Conservation (phyloP, 2,888 invertebrate species). For the Eledone cirrhosa region DNA sequence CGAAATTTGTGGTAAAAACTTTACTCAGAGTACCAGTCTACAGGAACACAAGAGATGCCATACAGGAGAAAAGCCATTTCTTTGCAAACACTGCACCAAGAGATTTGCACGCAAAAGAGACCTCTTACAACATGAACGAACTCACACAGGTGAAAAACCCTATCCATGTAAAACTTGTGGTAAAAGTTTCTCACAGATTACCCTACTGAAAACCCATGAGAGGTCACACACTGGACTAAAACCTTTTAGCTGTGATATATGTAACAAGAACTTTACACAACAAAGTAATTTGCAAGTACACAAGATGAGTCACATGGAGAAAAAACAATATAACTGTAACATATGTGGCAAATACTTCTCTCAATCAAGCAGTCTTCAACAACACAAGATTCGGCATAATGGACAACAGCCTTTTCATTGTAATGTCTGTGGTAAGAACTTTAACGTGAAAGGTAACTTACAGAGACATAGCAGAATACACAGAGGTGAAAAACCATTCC, state of each 20-base stretch:
- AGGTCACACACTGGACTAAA: background rate
- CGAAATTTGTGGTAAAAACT: conserved; percentile 91
- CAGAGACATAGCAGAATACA: background rate
- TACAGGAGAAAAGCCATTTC: background rate
- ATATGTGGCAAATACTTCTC: background rate
- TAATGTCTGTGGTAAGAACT: background rate
- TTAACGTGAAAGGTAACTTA: background rate
- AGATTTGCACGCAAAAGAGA: background rate
- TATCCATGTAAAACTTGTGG: background rate
- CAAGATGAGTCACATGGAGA: background rate
- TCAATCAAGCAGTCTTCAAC: background rate
- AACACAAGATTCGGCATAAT: background rate
- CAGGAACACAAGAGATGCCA: background rate
- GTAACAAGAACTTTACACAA: background rate
- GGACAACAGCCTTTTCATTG: background rate
- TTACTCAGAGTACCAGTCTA: conserved; percentile 88
- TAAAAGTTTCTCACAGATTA: background rate
- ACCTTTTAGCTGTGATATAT: background rate
- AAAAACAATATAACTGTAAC: background rate
- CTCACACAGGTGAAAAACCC: background rate
- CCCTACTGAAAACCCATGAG: background rate
- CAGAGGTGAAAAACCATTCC: background rate
- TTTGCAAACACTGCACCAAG: background rate
- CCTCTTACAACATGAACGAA: background rate
- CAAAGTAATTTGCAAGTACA: background rate